Conservation (phyloP, 1,140 invertebrate species). For the Drosophila takahashii region DNA sequence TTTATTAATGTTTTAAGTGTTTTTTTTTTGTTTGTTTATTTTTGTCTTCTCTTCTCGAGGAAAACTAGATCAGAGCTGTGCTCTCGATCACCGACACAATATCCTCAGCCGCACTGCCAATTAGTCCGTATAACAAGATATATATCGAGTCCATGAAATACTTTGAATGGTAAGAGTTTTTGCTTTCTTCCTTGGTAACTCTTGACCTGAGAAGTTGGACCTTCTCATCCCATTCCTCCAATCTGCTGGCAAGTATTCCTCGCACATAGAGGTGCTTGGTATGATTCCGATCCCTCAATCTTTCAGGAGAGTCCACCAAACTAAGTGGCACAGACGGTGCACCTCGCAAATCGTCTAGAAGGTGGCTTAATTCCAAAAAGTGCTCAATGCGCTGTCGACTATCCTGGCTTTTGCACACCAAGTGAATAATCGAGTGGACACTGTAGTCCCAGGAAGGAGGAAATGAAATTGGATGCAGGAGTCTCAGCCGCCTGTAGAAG, state of each 20-base stretch:
- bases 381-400: constrained; percentile 18
- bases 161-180: not conserved
- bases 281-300: constrained; percentile 16
- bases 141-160: constrained; percentile 47
- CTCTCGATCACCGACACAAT: constrained; percentile 72
- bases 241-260: constrained; percentile 42
- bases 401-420: constrained; percentile 23
- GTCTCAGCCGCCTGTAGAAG: constrained; percentile 30
- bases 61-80: constrained; percentile 32
- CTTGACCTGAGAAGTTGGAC: constrained; percentile 10
- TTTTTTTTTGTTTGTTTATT: not conserved
- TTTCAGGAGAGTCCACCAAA: not conserved
- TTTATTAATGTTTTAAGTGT: not conserved
- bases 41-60: not conserved
- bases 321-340: not conserved
- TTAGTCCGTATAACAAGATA: constrained; percentile 46
- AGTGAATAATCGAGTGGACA: constrained; percentile 46
- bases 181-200: no score
- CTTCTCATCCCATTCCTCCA: constrained; percentile 63
- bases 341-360: constrained; percentile 20
- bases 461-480: not conserved
- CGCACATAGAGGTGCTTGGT: constrained; percentile 55
- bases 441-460: constrained; percentile 51
- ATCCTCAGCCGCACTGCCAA: constrained; percentile 58
- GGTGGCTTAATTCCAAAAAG: constrained; percentile 36